Base-by-base conservation (phyloP, 2,113 vertebrate species). In the Zosterops lateralis region DNA sequence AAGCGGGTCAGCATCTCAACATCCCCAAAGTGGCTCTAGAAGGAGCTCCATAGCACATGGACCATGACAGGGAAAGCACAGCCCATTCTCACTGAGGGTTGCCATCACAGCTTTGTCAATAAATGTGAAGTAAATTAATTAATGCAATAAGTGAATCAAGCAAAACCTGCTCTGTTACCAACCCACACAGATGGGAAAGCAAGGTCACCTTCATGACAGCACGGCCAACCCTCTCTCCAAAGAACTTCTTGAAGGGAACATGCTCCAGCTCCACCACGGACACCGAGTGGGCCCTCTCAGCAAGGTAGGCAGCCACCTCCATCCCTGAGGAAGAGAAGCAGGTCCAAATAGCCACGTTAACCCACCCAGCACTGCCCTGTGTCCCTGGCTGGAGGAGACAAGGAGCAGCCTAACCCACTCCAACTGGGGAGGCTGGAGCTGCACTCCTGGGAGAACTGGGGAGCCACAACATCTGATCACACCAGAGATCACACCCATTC, bases 281-380 rank as follows among this genome's bases (percentile, higher is more conserved):
- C 91, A 99, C 99, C 0, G 99, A 99, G 92, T 99, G 99, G 50
- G 99, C 99, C 93, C 99, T 99, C 95, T 99, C 99, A 0, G 98
- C 97, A 0, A 99, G 98, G 57, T 99, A 99, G 66, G 99, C 99
- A 0, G 99, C 99, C 88, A 99, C 99, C 93, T 99, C 99, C 99
- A 99, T 99, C 74, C 99, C 99, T 99, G 95, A 34, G 66, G 71
- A 92, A 92, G 21, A 72, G 54, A 56, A 58, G 31, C 10, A 51
- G 34, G 45, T 76, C 50, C 13, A 0, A 80, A 66, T 0, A 2
- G 61, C 45, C 0, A 2, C 0, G 0, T n/a, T 26, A 44, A 17
- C 8, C 22, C 20, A 17, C 8, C 29, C 3, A 2, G 53, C 6
- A 7, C 38, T 50, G 56, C 56, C 11, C 16, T 4, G 26, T 3